phyloP scores from a whole-genome alignment of 2,113 vertebrate species.

The Saccopteryx leptura region DNA sequence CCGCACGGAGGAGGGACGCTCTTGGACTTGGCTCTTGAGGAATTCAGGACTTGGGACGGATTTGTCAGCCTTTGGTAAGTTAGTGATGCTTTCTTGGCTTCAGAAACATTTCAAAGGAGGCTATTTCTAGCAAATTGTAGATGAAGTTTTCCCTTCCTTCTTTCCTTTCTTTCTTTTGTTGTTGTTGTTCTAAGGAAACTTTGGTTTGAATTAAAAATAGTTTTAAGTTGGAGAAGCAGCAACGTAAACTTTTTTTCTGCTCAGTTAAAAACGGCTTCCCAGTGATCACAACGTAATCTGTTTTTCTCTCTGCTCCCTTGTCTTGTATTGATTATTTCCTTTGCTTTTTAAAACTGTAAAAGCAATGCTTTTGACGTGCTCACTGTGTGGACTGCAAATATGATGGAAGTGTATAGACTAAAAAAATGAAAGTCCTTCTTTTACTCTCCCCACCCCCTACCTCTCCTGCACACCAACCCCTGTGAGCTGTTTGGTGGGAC shows the following conservation, averaged over 20 bases:
- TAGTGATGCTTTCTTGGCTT: neutral
- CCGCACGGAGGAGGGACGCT: conserved; percentile 77
- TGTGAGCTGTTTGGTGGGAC: neutral
- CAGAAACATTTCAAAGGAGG: neutral
- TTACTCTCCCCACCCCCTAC: rapidly evolving
- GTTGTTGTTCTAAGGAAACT: neutral
- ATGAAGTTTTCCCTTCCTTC: neutral
- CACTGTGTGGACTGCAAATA: neutral
- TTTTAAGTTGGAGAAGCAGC: neutral
- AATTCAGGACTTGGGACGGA: conserved; percentile 46
- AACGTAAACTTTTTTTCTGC: neutral
- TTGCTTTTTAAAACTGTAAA: neutral
- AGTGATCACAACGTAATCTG: neutral
- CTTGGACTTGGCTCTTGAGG: conserved; percentile 68
- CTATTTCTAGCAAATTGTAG: neutral
- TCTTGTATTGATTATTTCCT: neutral
- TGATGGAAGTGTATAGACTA: neutral
- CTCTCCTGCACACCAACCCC: rapidly evolving
- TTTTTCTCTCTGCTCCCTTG: neutral
- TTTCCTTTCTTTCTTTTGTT: neutral
- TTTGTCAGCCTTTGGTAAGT: conserved; percentile 75
- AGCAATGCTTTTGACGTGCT: neutral
- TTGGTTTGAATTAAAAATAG: conserved; percentile 49
- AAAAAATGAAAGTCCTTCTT: neutral
- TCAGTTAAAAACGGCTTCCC: neutral